These are phyloP conservation scores for Dipodomys stephensi DNA, from an alignment of 2,113 vertebrate species.

Conservation along the genomic window DNA sequence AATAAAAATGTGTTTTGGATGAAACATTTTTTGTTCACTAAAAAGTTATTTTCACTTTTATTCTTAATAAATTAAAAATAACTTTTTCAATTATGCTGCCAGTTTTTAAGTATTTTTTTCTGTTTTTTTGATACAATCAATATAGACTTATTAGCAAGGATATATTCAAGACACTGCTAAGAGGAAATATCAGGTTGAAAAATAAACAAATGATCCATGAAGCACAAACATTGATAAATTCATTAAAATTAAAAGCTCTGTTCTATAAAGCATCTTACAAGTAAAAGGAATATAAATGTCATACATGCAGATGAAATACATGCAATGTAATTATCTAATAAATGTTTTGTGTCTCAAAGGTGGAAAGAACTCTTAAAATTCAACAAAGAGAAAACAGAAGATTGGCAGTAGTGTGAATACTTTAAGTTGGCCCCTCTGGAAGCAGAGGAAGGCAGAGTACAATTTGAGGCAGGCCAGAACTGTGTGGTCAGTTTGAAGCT, in stretches of 20 bases:
- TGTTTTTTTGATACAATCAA: background rate
- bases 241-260: slow-evolving; percentile 26
- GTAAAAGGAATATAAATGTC: background rate
- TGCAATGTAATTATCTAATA: background rate
- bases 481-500: too few species aligned
- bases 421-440: too few species aligned
- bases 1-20: background rate
- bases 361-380: slow-evolving; percentile 31
- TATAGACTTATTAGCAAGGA: background rate
- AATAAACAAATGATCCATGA: background rate
- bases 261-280: background rate
- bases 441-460: too few species aligned
- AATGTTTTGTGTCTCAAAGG: background rate
- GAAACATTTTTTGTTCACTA: background rate
- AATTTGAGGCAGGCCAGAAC: too few species aligned
- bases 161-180: background rate
- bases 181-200: slow-evolving; percentile 1
- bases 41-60: background rate
- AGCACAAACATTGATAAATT: slow-evolving; percentile 21
- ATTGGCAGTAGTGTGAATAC: too few species aligned
- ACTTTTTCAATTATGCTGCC: background rate
- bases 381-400: background rate
- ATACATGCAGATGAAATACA: background rate
- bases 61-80: slow-evolving; percentile 29
- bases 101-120: background rate